Percentiles rank a stretch among this genome's conserved stretches.
These are phyloP conservation scores for Sterrhoptilus dennistouni DNA, from an alignment of 2,113 vertebrate genomes.

Conservation along the genomic window DNA sequence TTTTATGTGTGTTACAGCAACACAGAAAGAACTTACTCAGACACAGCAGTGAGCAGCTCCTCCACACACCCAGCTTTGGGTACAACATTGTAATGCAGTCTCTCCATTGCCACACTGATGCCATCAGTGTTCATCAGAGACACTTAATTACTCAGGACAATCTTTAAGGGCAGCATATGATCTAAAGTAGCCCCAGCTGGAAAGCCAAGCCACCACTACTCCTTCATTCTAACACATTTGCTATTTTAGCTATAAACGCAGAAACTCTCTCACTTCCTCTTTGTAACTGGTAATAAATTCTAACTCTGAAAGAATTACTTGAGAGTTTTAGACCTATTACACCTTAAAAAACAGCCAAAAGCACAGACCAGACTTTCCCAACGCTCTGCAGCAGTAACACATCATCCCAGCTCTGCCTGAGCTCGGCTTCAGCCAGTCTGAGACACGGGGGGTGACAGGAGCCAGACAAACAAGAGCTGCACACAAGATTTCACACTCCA, in stretches of 20 bases:
- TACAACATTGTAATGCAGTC: not conserved
- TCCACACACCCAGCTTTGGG: not conserved
- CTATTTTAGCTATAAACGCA: not conserved
- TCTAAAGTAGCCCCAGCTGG: not conserved
- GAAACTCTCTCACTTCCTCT: not conserved
- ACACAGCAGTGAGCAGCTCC: not conserved
- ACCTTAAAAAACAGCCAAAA: not conserved
- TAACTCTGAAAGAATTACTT: not conserved
- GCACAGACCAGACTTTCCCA: not conserved
- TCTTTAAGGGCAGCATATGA: not conserved
- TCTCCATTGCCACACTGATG: not conserved
- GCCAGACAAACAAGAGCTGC: slow-evolving; percentile 17
- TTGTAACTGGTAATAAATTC: not conserved
- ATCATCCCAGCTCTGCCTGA: not conserved
- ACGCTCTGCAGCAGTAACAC: not conserved
- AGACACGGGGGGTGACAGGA: not conserved
- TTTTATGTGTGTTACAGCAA: not conserved
- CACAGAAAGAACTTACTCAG: not conserved
- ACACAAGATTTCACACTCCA: not conserved
- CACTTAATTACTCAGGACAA: not conserved
- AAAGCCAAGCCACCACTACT: not conserved
- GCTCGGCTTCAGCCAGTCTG: not conserved
- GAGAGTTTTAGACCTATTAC: not conserved
- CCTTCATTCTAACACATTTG: not conserved
- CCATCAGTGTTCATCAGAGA: not conserved